phyloP scores from a whole-genome alignment of 1,140 invertebrate genomes.

The Micrasema minimum region DNA sequence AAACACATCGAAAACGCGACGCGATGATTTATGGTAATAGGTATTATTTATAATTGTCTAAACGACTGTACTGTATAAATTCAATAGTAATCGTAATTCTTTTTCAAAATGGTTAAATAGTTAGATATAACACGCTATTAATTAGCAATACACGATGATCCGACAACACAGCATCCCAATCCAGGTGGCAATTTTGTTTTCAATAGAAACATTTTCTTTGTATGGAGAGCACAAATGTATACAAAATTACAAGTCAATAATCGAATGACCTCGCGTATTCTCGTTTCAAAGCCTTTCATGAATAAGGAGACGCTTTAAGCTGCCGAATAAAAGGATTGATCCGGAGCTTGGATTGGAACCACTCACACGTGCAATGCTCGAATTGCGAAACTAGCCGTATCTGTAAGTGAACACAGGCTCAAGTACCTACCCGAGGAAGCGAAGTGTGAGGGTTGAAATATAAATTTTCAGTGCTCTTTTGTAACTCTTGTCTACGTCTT shows the following conservation, averaged over 20 bases:
- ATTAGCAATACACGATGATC: too few species aligned
- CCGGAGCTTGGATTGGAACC: constrained; percentile 4
- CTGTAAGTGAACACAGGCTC: neutral
- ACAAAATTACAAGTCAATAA: constrained; percentile 32
- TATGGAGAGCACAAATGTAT: constrained; percentile 1
- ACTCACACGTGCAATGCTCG: constrained; percentile 15
- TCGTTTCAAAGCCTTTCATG: constrained; percentile 9
- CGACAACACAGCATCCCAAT: constrained; percentile 10
- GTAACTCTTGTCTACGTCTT: constrained; percentile 12
- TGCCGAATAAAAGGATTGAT: constrained; percentile 35
- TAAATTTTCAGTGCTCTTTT: constrained; percentile 9
- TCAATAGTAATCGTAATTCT: too few species aligned
- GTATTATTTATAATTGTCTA: too few species aligned
- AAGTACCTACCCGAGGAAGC: neutral
- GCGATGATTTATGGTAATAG: too few species aligned
- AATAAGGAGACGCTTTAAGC: constrained; percentile 27
- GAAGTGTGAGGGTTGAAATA: too few species aligned
- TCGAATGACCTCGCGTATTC: constrained; percentile 31
- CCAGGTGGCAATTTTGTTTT: constrained; percentile 34
- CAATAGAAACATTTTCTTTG: constrained; percentile 10
- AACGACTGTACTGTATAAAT: too few species aligned
- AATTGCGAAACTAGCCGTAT: constrained; percentile 8
- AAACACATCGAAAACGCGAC: too few species aligned
- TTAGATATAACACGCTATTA: too few species aligned
- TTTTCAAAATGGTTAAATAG: too few species aligned